These are phyloP conservation scores for Enteromius treurensis DNA, from an alignment of 2,797 vertebrate species.

Conservation along the genomic window DNA sequence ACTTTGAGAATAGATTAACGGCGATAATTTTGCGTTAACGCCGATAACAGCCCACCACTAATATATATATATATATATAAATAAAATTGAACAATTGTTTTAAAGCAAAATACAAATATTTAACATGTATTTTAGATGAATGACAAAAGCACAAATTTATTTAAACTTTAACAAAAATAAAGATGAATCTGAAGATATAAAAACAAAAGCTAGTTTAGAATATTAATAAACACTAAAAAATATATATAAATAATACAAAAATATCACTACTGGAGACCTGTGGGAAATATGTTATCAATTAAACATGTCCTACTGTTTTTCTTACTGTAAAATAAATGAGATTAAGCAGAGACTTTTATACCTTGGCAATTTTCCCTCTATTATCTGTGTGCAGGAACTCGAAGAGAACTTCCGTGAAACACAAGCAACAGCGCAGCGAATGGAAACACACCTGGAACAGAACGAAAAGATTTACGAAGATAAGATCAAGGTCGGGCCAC, in stretches of 20 bases:
- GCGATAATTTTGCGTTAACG: too few relatives aligned
- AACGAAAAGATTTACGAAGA: slow-evolving; percentile 95
- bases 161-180: neutral
- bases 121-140: neutral
- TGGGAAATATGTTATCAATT: neutral
- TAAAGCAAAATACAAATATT: too few relatives aligned
- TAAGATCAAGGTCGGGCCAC: slow-evolving; percentile 89
- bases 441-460: slow-evolving; percentile 93
- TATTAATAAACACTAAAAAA: neutral
- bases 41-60: too few relatives aligned
- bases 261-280: neutral
- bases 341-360: neutral
- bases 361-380: neutral
- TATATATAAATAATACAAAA: too few relatives aligned
- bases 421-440: slow-evolving; percentile 87
- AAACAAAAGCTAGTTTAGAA: neutral
- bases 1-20: too few relatives aligned
- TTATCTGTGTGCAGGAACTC: slow-evolving; percentile 81
- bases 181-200: neutral
- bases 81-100: too few relatives aligned
- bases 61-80: too few relatives aligned
- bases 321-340: neutral
- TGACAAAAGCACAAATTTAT: neutral
- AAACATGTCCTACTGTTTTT: neutral
- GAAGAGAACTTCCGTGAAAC: slow-evolving; percentile 93